Evolutionary conservation across 2,797 vertebrate species (phyloP), one percentile per base, ranked within the genome.

Genomic region (Hippopotamyrus pictus): DNA sequence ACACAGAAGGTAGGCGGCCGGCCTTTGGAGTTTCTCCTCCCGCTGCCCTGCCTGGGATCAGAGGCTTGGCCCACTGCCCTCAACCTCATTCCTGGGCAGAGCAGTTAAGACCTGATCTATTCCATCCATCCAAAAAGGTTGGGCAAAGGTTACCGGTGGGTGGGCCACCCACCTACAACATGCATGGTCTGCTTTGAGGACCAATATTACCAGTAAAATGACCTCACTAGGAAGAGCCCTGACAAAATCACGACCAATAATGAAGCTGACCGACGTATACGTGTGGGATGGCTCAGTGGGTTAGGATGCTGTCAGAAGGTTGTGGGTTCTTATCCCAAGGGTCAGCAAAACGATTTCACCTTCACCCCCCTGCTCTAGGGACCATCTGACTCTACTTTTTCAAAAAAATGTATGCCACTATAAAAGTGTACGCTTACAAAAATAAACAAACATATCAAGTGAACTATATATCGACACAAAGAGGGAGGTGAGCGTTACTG

Each of bases 1-100:
- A 97, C 95, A 94, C 95, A 95, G 95, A 96, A 96, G 96, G 96
- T 97, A 96, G 96, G 96, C 96, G 96, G 94, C 95, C 93, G 94
- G 93, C 93, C 94, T 93, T 91, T 54, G 89, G 83, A 91, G 91
- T 90, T 89, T 91, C 92, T 88, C 92, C 93, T 94, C 95, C 95
- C 95, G 95, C 95, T 95, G 94, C 95, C 94, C 92, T 88, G 90
- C 91, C 89, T 92, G 91, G 93, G 91, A 94, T 98, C 97, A 22
- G 54, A 11, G 86, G 41, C 19, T 33, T 57, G 50, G 29, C 51
- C 25, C 17, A 0, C 19, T 69, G 33, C 33, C 29, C 93, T 92
- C 93, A 94, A 92, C 93, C 93, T 94, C 95, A 93, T 92, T 93
- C 95, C 89, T 93, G 94, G 33, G 12, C 41, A 37, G 25, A 37